Percentiles rank a stretch among this genome's conserved stretches.
phyloP scores from a whole-genome alignment of 2,113 vertebrate genomes.

The Mastomys coucha region DNA sequence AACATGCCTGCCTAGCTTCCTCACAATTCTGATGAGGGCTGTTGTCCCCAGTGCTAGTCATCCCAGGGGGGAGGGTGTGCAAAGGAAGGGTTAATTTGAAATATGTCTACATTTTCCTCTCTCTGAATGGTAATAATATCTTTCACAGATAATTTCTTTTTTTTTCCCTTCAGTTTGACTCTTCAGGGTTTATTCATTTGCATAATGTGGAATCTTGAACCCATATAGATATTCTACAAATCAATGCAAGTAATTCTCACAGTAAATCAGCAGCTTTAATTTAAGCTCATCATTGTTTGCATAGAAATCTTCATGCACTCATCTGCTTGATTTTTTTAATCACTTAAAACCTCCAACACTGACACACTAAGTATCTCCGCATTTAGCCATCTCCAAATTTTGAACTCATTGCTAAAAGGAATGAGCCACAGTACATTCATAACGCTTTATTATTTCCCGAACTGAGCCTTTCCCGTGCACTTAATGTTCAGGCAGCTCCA shows the following conservation, averaged over 20 bases:
- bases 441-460: slow-evolving; percentile 75
- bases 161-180: slow-evolving; percentile 71
- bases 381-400: slow-evolving; percentile 85
- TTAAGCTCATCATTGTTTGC: slow-evolving; percentile 85
- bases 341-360: slow-evolving; percentile 81
- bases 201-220: slow-evolving; percentile 81
- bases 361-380: slow-evolving; percentile 76
- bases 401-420: slow-evolving; percentile 82
- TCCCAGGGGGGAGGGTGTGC: neutral
- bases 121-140: slow-evolving; percentile 74
- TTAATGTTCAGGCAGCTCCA: slow-evolving; percentile 76
- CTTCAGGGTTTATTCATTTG: slow-evolving; percentile 82
- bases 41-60: neutral
- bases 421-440: slow-evolving; percentile 80
- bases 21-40: neutral
- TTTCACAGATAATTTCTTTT: slow-evolving; percentile 72
- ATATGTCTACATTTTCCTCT: slow-evolving; percentile 64
- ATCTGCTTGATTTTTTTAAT: slow-evolving; percentile 83
- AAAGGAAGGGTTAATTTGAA: slow-evolving; percentile 65
- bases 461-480: slow-evolving; percentile 70
- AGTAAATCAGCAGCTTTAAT: slow-evolving; percentile 81
- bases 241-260: slow-evolving; percentile 81
- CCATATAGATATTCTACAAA: slow-evolving; percentile 81
- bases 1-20: neutral
- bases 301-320: slow-evolving; percentile 84